Evolutionary conservation across 2,888 invertebrate species (phyloP).

Genomic region (Neoitamus cyanurus): DNA sequence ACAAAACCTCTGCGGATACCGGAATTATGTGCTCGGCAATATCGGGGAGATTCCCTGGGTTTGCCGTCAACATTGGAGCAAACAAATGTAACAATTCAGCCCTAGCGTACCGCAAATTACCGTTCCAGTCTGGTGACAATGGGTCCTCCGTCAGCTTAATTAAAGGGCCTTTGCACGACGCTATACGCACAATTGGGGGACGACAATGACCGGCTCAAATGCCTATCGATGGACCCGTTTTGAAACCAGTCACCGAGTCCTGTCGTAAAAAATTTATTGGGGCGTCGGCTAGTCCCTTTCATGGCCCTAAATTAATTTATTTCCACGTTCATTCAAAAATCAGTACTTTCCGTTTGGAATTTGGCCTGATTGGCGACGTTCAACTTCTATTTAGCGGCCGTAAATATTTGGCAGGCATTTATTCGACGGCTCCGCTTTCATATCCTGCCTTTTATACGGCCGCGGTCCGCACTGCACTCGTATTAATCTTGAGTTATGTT

Average conservation of each 20-base stretch:
- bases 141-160: constrained; percentile 29
- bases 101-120: constrained; percentile 8
- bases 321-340: not conserved
- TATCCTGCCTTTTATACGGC: not conserved
- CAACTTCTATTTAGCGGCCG: constrained; percentile 27
- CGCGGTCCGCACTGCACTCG: not conserved
- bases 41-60: not conserved
- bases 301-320: constrained; percentile 14
- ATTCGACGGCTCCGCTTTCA: constrained; percentile 13
- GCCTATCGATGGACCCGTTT: constrained; percentile 1
- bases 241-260: not conserved
- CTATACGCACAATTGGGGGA: not conserved
- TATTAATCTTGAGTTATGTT: constrained; percentile 27
- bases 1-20: not conserved
- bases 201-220: constrained; percentile 3
- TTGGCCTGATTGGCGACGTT: not conserved
- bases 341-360: not conserved
- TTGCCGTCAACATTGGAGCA: not conserved
- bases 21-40: constrained; percentile 14
- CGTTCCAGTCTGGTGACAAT: constrained; percentile 27
- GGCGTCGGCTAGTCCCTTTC: not conserved
- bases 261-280: constrained; percentile 22
- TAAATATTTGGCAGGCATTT: constrained; percentile 6
- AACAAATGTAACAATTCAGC: constrained; percentile 29
- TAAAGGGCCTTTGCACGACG: not conserved